Conservation (phyloP, 2,113 vertebrate species). For the Rhynchomys soricoides region DNA sequence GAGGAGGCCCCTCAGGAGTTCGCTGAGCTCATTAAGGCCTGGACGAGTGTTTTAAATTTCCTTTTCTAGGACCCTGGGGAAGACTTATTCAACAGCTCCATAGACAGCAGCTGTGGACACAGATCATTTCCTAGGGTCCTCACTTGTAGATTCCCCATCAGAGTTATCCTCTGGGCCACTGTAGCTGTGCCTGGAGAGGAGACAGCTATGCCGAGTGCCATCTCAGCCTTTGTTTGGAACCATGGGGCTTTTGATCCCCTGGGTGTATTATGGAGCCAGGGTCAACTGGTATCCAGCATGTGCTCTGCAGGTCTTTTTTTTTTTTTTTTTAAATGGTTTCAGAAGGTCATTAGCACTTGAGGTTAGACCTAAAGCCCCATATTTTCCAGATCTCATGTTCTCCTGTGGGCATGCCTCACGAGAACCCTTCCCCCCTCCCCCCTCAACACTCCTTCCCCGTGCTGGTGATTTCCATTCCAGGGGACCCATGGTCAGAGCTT, state of each 20-base stretch:
- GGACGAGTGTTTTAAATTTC: constrained; percentile 49
- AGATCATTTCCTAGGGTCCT: neutral
- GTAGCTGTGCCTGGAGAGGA: neutral
- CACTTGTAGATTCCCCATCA: neutral
- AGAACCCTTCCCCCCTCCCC: neutral
- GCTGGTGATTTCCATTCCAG: neutral
- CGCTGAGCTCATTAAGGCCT: neutral
- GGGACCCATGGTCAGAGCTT: neutral
- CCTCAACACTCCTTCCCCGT: neutral
- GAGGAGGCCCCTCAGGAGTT: neutral
- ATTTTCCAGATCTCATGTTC: neutral
- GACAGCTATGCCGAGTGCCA: accelerated
- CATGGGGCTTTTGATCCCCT: accelerated
- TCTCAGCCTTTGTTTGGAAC: neutral
- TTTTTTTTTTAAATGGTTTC: no score
- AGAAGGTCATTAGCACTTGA: neutral
- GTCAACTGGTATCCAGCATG: neutral
- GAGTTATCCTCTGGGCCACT: neutral
- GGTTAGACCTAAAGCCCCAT: neutral
- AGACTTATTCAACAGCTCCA: neutral
- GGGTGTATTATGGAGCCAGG: no score
- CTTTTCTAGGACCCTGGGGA: constrained; percentile 27
- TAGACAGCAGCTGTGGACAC: constrained; percentile 37
- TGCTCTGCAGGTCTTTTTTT: neutral
- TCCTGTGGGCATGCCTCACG: neutral